Evolutionary conservation across 2,113 vertebrate genomes (phyloP).

Genomic region (Apistogramma diplotaenia): DNA sequence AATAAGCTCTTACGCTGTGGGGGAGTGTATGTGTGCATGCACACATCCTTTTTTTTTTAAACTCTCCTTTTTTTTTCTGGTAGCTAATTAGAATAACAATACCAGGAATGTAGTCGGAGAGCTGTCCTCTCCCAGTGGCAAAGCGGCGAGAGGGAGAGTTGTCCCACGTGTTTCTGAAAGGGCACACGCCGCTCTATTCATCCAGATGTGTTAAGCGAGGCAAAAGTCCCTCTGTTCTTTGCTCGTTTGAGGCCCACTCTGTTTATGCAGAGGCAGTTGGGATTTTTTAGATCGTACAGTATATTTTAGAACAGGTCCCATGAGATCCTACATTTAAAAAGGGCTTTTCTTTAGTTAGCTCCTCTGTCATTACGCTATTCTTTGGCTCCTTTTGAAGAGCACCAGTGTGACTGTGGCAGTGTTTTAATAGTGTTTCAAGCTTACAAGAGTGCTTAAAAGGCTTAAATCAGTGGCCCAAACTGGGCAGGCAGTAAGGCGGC

Average conservation of each 20-base stretch:
- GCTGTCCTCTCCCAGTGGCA: conserved; percentile 65
- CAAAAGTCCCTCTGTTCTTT: conserved; percentile 50
- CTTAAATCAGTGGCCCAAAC: not conserved
- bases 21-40: conserved; percentile 45
- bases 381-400: conserved; percentile 6
- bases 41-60: conserved; percentile 29
- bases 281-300: conserved; percentile 34
- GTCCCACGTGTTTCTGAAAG: conserved; percentile 75
- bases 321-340: conserved; percentile 28
- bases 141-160: conserved; percentile 56
- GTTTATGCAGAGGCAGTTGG: conserved; percentile 54
- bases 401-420: not conserved
- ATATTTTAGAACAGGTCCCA: conserved; percentile 56
- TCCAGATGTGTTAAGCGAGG: conserved; percentile 74
- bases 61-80: conserved; percentile 19
- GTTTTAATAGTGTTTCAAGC: not conserved
- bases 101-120: conserved; percentile 73
- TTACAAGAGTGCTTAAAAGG: conserved; percentile 1
- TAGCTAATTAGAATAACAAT: conserved; percentile 81
- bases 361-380: conserved; percentile 45
- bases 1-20: conserved; percentile 55
- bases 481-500: not conserved
- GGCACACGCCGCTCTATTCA: conserved; percentile 76
- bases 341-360: conserved; percentile 28
- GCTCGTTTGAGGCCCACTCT: conserved; percentile 46